Evolutionary conservation across 2,113 vertebrate species (phyloP).

Genomic region (Odontophorus gujanensis): DNA sequence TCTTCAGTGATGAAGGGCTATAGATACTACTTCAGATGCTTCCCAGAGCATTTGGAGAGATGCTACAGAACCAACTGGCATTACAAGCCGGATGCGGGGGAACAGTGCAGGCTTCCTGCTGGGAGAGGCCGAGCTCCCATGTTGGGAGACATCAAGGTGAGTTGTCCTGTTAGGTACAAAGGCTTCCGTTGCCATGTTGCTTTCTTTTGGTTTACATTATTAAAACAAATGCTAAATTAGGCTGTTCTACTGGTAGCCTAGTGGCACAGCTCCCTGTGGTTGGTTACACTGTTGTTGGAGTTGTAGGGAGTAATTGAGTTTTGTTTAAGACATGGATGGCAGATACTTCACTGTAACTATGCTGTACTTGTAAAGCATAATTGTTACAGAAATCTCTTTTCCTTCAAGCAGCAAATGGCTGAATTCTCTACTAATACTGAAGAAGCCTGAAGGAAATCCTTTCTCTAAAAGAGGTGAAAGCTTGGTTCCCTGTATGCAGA

Average conservation of each 20-base stretch:
- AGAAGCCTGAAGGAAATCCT: neutral
- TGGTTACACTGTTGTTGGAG: neutral
- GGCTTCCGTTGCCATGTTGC: neutral
- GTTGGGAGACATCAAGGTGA: fast-evolving
- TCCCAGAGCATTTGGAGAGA: neutral
- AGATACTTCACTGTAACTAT: neutral
- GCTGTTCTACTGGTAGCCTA: neutral
- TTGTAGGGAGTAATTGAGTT: neutral
- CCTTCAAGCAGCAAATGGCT: neutral
- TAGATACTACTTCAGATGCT: neutral
- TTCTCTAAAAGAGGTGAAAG: neutral
- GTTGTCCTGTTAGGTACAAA: neutral
- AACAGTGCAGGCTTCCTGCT: neutral
- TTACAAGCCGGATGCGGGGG: neutral
- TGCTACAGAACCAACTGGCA: neutral
- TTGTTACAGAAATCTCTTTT: neutral
- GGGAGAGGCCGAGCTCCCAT: neutral
- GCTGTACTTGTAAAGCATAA: neutral
- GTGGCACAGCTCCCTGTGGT: neutral
- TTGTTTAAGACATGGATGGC: neutral
- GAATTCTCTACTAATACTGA: neutral
- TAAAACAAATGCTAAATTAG: neutral
- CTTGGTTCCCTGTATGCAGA: neutral
- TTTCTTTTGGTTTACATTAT: neutral
- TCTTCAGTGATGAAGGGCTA: constrained; percentile 8